A percentile compares a stretch with the other conserved stretches of the same genome.
Conservation (phyloP, 2,797 vertebrate species). For the Sylvia borin region DNA sequence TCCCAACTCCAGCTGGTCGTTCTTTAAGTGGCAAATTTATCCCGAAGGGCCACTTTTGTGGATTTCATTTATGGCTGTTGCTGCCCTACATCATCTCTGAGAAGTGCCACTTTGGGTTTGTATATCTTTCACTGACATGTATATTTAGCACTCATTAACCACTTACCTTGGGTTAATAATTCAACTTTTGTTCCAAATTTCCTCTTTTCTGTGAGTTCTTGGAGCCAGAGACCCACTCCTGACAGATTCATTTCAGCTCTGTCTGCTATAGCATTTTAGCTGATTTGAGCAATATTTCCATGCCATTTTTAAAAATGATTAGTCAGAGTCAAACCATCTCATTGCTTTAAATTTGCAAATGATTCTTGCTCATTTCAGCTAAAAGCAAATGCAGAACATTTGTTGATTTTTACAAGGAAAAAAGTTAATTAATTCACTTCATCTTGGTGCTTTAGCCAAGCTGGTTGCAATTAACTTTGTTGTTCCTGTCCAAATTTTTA, state of each 20-base stretch:
- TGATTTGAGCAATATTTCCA: background rate
- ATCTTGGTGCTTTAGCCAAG: background rate
- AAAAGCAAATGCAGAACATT: background rate
- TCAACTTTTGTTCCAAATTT: background rate
- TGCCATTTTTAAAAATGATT: background rate
- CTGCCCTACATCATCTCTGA: background rate
- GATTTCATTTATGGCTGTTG: background rate
- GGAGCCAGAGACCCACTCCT: background rate
- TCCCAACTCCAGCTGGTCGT: background rate
- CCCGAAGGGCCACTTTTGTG: background rate
- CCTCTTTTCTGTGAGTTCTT: background rate
- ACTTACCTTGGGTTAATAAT: constrained; percentile 55
- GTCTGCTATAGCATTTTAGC: background rate
- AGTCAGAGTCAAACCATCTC: background rate
- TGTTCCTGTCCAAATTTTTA: background rate
- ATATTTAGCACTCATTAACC: constrained; percentile 47
- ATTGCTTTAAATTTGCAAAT: background rate
- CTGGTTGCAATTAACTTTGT: background rate
- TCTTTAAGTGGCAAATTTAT: background rate
- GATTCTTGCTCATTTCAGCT: background rate
- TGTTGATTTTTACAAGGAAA: background rate
- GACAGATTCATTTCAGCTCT: background rate
- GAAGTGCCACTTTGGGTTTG: constrained; percentile 38
- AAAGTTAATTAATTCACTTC: background rate
- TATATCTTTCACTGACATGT: constrained; percentile 26